Evolutionary conservation across 2,888 invertebrate species (phyloP), one percentile per base, ranked within the genome.

Genomic region (Nemoura dubitans): DNA sequence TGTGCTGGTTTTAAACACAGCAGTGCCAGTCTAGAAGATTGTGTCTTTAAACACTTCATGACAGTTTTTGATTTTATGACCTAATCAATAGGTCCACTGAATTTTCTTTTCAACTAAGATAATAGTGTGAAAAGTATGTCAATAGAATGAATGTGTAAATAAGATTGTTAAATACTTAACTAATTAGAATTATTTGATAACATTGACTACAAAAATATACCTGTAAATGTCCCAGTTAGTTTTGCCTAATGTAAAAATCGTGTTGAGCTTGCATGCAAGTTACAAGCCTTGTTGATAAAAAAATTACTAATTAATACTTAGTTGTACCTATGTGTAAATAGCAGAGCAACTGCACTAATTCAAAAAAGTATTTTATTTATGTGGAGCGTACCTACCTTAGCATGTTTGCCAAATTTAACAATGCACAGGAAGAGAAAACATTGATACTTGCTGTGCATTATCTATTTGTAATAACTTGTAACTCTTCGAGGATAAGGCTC

Each of bases 101-200:
- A 36, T 36, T 36, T 36, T 36, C 36, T 10, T 10, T 36, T 3
- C 3, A 36, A 36, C 36, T n/a, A 36, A 10, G 3, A 6, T 36
- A 36, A 36, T 36, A 36, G 10, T 6, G 10, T 36, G 36, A 36
- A 36, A 36, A 36, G 36, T 36, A 36, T 36, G 36, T 10, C 36
- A 6, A 36, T 14, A 25, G 78, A 27, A 78, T 78, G 78, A 78
- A 25, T 78, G 78, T 78, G 78, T 78, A 78, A 78, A 78, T 78
- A 78, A 78, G n/a, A 78, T 78, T 78, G 26, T 27, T 78, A 78
- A 7, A 28, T 28, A 26, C 2, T 78, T 27, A 78, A 78, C 25
- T 26, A 27, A 78, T 6, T 78, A 59, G 16, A 59, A 59, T 59
- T 59, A 36, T 36, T 36, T 36, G 36, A 36, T 36, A 36, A 36